Conservation (phyloP, 2,113 vertebrate genomes). For the Oncorhynchus kisutch region DNA sequence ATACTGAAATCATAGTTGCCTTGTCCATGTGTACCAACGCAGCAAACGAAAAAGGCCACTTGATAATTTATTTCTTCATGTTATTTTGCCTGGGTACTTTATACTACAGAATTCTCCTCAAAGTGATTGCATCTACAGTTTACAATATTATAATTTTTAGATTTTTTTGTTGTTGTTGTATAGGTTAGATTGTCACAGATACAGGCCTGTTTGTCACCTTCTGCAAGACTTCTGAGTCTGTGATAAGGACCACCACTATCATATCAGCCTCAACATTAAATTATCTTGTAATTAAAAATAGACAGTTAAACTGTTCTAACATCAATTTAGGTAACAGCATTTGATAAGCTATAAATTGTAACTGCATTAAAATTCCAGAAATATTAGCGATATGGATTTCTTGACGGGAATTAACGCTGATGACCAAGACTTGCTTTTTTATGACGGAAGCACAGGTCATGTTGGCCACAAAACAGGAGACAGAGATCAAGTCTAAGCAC, state of each 20-base stretch:
- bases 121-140: not conserved
- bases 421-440: conserved; percentile 77
- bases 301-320: conserved; percentile 98
- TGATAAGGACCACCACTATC: conserved; percentile 77
- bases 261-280: conserved; percentile 88
- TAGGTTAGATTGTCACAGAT: conserved; percentile 73
- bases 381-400: conserved; percentile 96
- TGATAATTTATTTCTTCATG: not conserved
- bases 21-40: not conserved
- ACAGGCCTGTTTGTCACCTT: conserved; percentile 78
- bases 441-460: conserved; percentile 84
- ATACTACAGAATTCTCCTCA: not conserved
- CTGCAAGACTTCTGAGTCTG: conserved; percentile 70
- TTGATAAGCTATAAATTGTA: conserved; percentile 98
- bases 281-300: conserved; percentile 90
- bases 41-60: not conserved
- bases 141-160: not conserved
- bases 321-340: conserved; percentile 99
- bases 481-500: conserved; percentile 93
- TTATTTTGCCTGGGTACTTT: not conserved
- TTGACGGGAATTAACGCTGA: conserved; percentile 90
- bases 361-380: conserved; percentile 96
- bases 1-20: not conserved
- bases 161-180: conserved; percentile 18
- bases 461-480: conserved; percentile 90